Evolutionary conservation across 2,797 vertebrate species (phyloP), one percentile per base, ranked within the genome.

Genomic region (Sarcoramphus papa): DNA sequence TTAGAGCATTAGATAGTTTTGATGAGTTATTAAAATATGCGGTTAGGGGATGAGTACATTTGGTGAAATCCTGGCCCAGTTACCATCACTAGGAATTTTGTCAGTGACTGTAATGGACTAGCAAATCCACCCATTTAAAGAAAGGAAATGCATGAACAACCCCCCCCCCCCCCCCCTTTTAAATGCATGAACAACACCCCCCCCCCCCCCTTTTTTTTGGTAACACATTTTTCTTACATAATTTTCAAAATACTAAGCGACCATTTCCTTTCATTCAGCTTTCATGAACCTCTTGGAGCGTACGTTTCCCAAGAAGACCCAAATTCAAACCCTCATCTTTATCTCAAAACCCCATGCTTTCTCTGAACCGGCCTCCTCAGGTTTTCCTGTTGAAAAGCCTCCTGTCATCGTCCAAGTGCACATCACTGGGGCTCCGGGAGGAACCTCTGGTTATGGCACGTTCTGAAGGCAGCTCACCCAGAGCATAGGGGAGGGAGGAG

Each of bases 291-390:
- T 85, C 33, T 69, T 63, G 76, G 17, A 17, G 20, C 4, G 6
- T 7, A 27, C 0, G 0, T 48, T 68, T 75, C 6, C 19, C 12
- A 28, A 67, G 54, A 86, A 33, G 12, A 74, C 9, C 8, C 17
- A 53, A 33, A n/a, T 57, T 67, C 33, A 62, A 35, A 12, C 10
- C 8, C 4, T 40, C 25, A 43, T 24, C 41, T 69, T 85, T 63
- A 21, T 65, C 28, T 72, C n/a, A 41, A 21, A 10, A 4, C 7
- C 18, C 10, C 4, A 59, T 40, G 10, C 48, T 75, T 73, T 81
- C 21, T 41, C 41, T 63, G 78, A 84, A 74, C 3, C 1, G 3
- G 4, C 12, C 10, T 92, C 28, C 69, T 51, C 1, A 1, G 51
- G n/a, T 84, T 93, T 89, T 81, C 57, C 56, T 69, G 1, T 3